phyloP scores from a whole-genome alignment of 2,797 vertebrate genomes.

The Coccyzus lansbergi region DNA sequence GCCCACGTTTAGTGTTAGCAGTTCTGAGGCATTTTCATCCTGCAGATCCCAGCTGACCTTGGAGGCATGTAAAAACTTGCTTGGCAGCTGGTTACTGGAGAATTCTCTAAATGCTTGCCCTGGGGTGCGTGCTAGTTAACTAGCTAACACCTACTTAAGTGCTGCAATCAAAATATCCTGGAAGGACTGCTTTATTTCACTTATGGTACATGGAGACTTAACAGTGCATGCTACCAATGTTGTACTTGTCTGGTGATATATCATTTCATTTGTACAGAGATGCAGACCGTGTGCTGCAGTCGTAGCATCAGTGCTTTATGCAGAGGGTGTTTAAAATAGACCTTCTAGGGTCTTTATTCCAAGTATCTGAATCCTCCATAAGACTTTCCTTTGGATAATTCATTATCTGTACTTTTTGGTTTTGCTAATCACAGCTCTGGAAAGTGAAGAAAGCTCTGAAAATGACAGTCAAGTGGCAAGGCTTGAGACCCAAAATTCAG shows the following conservation, averaged over 20 bases:
- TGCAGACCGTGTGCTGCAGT: fast-evolving
- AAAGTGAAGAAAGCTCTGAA: slow-evolving; percentile 93
- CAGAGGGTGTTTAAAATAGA: background rate
- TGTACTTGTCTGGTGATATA: background rate
- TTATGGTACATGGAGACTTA: background rate
- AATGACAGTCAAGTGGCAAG: slow-evolving; percentile 82
- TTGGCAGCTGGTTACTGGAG: background rate
- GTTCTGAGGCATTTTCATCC: background rate
- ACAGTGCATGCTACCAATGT: fast-evolving
- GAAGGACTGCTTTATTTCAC: background rate
- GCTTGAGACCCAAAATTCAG: slow-evolving; percentile 81
- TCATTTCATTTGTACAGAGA: background rate
- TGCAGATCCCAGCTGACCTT: background rate
- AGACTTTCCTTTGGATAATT: background rate
- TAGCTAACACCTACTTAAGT: background rate
- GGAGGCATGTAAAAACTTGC: background rate
- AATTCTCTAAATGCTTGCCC: background rate
- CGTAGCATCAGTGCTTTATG: background rate
- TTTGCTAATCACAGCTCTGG: slow-evolving; percentile 84
- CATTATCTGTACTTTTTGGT: background rate
- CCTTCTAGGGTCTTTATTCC: background rate
- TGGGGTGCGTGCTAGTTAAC: background rate
- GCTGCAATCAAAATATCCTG: background rate
- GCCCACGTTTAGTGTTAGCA: background rate
- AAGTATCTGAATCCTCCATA: background rate